A percentile compares a stretch with the other conserved stretches of the same genome.
Conservation (phyloP, 64 coral and sea anemone genomes). For the Exaiptasia diaphana region DNA sequence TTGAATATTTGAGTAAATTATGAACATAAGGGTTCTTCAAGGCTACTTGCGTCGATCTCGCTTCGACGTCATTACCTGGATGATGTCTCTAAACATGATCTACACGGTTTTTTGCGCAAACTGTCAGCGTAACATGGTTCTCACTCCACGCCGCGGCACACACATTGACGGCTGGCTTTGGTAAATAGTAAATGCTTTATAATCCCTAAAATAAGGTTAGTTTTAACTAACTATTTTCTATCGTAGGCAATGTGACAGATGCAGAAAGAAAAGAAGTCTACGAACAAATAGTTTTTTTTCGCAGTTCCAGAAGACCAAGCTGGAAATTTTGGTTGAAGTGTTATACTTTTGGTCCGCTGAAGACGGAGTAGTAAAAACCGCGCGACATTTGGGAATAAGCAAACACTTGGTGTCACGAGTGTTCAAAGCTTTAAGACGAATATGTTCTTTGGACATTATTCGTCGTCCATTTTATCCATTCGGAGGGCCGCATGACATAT, state of each 20-base stretch:
- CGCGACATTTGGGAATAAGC: background rate
- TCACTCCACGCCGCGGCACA: too few species aligned
- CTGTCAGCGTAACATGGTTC: too few species aligned
- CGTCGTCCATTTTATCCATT: background rate
- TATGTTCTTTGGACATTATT: slow-evolving; percentile 9
- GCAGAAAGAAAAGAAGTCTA: background rate
- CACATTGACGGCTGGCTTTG: too few species aligned
- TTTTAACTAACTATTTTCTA: too few species aligned
- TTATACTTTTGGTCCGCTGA: background rate
- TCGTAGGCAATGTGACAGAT: slow-evolving; percentile 12
- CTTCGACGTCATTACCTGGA: too few species aligned
- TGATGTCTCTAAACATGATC: too few species aligned
- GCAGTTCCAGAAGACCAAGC: background rate
- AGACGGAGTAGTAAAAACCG: background rate
- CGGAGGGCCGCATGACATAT: background rate
- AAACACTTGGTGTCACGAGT: background rate
- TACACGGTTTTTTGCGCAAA: too few species aligned
- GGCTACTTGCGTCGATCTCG: too few species aligned
- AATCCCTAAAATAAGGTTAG: too few species aligned
- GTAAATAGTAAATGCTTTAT: too few species aligned
- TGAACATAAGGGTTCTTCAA: too few species aligned
- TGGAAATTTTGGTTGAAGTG: background rate
- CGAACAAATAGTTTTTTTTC: slow-evolving; percentile 13
- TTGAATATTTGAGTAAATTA: too few species aligned
- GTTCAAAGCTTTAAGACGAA: background rate